Conservation (phyloP, 1,140 invertebrate genomes). For the Pseudomyrmex concolor region DNA sequence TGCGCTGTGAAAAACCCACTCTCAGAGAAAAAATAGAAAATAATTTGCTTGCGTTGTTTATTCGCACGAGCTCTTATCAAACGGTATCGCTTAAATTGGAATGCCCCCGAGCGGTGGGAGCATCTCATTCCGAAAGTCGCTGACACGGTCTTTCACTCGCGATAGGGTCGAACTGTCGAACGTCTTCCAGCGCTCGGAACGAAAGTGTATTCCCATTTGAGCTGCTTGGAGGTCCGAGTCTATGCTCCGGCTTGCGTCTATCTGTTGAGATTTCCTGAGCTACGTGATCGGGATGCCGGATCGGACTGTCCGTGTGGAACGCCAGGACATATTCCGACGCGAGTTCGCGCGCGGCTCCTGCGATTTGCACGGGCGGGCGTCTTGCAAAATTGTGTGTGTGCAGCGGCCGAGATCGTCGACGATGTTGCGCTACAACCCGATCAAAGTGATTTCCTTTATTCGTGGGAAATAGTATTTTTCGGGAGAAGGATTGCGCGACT, state of each 20-base stretch:
- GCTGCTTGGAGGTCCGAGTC: constrained; percentile 44
- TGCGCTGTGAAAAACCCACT: neutral
- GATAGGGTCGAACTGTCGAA: constrained; percentile 63
- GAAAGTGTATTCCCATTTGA: constrained; percentile 66
- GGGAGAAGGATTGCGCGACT: neutral
- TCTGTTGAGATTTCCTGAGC: constrained; percentile 69
- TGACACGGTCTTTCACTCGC: constrained; percentile 54
- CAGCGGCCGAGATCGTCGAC: constrained; percentile 1
- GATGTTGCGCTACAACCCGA: constrained; percentile 23
- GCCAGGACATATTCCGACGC: constrained; percentile 54
- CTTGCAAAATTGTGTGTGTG: constrained; percentile 26
- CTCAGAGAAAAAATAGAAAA: neutral
- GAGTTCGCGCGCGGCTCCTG: constrained; percentile 4
- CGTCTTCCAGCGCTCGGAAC: constrained; percentile 39
- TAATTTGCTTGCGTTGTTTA: neutral
- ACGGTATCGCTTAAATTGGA: constrained; percentile 14
- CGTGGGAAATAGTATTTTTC: constrained; percentile 10
- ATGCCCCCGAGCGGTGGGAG: neutral
- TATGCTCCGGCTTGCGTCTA: constrained; percentile 54
- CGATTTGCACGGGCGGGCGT: constrained; percentile 20
- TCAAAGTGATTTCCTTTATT: constrained; percentile 44
- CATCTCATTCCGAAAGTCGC: constrained; percentile 53
- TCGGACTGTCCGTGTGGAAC: constrained; percentile 8
- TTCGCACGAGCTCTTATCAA: neutral
- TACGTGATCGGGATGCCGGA: constrained; percentile 64